Evolutionary conservation across 2,888 invertebrate species (phyloP), one percentile per base, ranked within the genome.

Genomic region (Atethmia centrago): DNA sequence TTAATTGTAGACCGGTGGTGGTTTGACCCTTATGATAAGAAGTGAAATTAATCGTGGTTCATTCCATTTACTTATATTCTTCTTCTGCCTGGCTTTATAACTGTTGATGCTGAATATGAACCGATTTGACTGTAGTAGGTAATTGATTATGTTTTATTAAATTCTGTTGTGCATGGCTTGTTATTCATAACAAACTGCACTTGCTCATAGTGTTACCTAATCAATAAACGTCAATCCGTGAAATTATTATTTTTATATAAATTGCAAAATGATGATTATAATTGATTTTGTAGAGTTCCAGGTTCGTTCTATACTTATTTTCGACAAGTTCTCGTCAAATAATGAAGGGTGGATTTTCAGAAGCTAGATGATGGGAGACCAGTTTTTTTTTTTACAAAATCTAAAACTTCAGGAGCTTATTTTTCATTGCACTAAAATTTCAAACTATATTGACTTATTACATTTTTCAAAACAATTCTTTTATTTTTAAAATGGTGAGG

Each of bases 201-300:
- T 49, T 28, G 25, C 36, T 16, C 28, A 10, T 16, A n/a, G 55
- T 59, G 61, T 49, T 67, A 67, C 31, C 28, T 49, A 31, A 59
- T 74, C 62, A 63, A 42, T 56, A 71, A 63, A n/a, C 10, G n/a
- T 19, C 14, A 56, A 49, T 55, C 75, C 21, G 10, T 75, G 59
- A 74, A 75, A 55, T 53, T 21, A 36, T 56, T 49, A 14, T 56
- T n/a, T 63, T 63, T 25, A 21, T 42, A 42, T 55, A 47, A 62
- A 49, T 21, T 0, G 5, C 4, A 31, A 64, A 74, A 49, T 49
- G 1, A 49, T 36, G 31, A 25, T 51, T 45, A 51, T 49, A 47
- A 55, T 40, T 61, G 12, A 16, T 55, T 55, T 62, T n/a, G 19
- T 55, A 0, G 9, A 25, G 16, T 56, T 56, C 8, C 12, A 21